Evolutionary conservation across 2,113 vertebrate species (phyloP).

Genomic region (Alouatta palliata): DNA sequence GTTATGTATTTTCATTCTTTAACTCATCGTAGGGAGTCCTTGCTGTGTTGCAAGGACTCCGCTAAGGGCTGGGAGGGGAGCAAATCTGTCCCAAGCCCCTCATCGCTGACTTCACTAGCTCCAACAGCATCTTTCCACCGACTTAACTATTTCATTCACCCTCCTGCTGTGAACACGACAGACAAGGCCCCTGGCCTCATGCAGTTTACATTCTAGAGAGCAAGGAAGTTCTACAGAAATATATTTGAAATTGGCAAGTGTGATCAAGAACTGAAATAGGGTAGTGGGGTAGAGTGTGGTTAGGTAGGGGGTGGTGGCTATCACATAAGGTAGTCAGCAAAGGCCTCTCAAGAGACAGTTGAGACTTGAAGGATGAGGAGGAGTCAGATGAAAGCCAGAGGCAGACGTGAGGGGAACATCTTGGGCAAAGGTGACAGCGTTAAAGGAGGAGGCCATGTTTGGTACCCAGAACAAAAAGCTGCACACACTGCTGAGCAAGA

Average conservation of each 20-base stretch:
- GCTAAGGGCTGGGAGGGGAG: neutral
- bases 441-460: neutral
- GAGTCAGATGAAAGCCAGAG: neutral
- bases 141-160: neutral
- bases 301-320: fast-evolving
- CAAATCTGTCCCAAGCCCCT: neutral
- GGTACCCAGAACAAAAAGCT: neutral
- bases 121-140: fast-evolving
- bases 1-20: neutral
- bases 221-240: neutral
- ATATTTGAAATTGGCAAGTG: neutral
- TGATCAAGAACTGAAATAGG: neutral
- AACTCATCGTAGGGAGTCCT: neutral
- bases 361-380: neutral
- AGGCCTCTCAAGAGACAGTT: neutral
- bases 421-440: neutral
- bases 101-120: too few relatives aligned
- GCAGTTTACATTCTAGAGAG: neutral
- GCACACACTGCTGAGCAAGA: neutral
- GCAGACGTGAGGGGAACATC: too few relatives aligned
- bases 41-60: fast-evolving
- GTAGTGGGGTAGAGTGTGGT: fast-evolving
- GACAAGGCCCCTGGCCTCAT: neutral
- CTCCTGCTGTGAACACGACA: neutral
- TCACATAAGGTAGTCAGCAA: neutral